Base-by-base conservation (phyloP, 2,113 vertebrate species). In the Leucosticte australis region DNA sequence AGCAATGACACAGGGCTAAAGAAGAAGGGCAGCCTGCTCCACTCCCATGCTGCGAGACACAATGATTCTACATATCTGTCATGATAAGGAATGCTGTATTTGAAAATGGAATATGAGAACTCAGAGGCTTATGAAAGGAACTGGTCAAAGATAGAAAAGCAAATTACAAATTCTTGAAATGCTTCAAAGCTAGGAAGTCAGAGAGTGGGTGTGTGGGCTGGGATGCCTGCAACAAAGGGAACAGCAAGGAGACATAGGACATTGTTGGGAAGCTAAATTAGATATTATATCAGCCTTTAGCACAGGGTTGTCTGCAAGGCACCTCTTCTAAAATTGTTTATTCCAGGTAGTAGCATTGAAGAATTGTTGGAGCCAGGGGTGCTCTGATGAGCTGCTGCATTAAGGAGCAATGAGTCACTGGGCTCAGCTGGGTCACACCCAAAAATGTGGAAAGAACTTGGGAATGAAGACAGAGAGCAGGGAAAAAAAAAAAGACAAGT, bases 121-220 rank as follows among this genome's bases (percentile, higher is more conserved):
- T 77, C 3, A 2, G 42, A 92, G 33, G 42, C 57, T 65, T 85
- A 26, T 55, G 71, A 92, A 89, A 91, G 35, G 35, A 81, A 81
- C 47, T 83, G 47, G 52, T 64, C 60, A 37, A 86, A 96, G 79
- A 87, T 3, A 92, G 94, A 74, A 92, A 93, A 93, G 76, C 52
- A 78, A 94, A 89, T 68, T 81, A 83, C 47, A 55, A 93, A 96
- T 96, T 94, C 71, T 70, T 95, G 44, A 93, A 95, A 96, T 96
- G 60, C 71, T 83, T 92, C 35, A 83, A 80, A 96, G 64, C 70
- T 70, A 56, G 11, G 87, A 88, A 96, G 76, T 75, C 75, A 87
- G 60, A 92, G 79, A 83, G 44, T 35, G 68, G 30, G 27, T 95
- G 63, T 92, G 89, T 85, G 93, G 91, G 93, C 87, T 73, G 64